These are phyloP conservation scores for Cheilosia vernalis DNA, from an alignment of 2,888 invertebrate species.

Conservation along the genomic window DNA sequence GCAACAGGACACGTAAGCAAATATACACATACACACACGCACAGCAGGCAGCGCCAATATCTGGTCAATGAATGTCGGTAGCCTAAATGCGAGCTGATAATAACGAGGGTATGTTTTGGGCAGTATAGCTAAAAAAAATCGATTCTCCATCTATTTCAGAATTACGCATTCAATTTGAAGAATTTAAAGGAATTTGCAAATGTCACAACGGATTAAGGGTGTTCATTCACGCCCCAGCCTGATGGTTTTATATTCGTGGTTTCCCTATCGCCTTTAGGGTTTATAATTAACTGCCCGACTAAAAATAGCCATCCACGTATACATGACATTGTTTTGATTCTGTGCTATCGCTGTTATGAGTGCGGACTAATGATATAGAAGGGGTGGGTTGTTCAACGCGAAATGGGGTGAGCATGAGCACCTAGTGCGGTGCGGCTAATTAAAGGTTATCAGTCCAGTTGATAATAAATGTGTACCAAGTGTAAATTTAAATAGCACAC, in stretches of 20 bases:
- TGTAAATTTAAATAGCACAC: no score
- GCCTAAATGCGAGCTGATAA: not conserved
- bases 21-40: not conserved
- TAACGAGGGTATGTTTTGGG: no score
- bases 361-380: not conserved
- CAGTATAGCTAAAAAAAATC: no score
- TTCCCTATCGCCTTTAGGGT: not conserved
- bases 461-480: no score
- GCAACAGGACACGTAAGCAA: not conserved
- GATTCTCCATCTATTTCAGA: not conserved
- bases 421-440: not conserved
- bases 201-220: not conserved
- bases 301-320: not conserved
- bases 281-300: not conserved
- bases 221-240: not conserved
- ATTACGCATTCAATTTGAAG: not conserved
- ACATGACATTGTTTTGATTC: not conserved
- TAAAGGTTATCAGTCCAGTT: no score
- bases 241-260: not conserved
- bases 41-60: not conserved
- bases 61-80: not conserved
- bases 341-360: not conserved
- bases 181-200: slow-evolving; percentile 13
- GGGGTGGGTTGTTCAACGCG: not conserved
- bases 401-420: not conserved